Evolutionary conservation across 2,888 invertebrate species (phyloP).

Genomic region (Epiblema foenella): DNA sequence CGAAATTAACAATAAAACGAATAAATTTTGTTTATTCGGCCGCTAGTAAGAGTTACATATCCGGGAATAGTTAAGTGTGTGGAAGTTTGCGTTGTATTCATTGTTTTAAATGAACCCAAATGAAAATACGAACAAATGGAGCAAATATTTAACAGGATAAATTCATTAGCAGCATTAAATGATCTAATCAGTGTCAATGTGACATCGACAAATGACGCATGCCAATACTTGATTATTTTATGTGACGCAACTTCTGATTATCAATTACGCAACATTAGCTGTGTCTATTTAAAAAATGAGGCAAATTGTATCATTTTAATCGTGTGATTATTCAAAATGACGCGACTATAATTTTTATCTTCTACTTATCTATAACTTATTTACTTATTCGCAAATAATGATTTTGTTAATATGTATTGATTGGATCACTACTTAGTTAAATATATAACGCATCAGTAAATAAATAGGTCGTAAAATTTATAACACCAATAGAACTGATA

Average conservation of each 20-base stretch:
- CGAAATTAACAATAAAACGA: background rate
- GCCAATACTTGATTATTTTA: too few species aligned
- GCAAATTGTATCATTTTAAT: too few species aligned
- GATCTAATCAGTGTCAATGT: too few species aligned
- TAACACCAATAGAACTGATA: constrained; percentile 23
- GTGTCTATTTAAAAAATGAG: too few species aligned
- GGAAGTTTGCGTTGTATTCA: constrained; percentile 2
- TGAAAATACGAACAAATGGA: background rate
- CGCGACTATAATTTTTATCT: background rate
- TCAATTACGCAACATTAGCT: background rate
- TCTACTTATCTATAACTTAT: too few species aligned
- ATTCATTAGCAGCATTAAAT: too few species aligned
- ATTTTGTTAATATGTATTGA: too few species aligned
- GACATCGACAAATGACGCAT: too few species aligned
- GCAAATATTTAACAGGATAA: too few species aligned
- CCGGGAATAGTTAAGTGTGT: background rate
- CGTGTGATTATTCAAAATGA: background rate
- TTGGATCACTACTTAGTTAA: background rate
- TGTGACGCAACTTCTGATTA: too few species aligned
- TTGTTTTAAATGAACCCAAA: background rate
- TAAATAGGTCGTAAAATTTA: background rate
- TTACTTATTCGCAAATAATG: too few species aligned
- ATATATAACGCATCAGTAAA: background rate
- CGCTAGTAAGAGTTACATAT: constrained; percentile 14
- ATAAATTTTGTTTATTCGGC: background rate